phyloP scores from a whole-genome alignment of 1,140 invertebrate genomes.

The Pemphigus obesinymphae region DNA sequence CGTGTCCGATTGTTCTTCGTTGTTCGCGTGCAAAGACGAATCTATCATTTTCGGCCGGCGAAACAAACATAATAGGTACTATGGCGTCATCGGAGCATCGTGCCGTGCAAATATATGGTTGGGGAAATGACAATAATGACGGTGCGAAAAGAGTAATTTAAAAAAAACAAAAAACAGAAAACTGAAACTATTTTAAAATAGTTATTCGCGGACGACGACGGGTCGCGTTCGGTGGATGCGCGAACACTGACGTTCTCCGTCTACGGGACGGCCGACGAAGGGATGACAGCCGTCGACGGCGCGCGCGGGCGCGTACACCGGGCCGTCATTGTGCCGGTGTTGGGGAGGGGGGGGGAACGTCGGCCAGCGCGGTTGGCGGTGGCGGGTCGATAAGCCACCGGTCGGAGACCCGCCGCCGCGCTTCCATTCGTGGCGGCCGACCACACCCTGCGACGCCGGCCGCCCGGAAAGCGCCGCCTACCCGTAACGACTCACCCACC shows the following conservation, averaged over 20 bases:
- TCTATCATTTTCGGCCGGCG: constrained; percentile 32
- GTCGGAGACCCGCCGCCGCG: neutral
- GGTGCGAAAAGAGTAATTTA: neutral
- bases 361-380: neutral
- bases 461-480: neutral
- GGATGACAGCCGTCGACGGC: neutral
- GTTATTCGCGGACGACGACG: neutral
- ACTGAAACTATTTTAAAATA: neutral
- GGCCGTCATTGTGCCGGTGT: neutral
- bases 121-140: too few relatives aligned
- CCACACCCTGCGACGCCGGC: constrained; percentile 8
- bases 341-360: neutral
- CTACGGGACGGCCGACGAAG: neutral
- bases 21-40: constrained; percentile 31
- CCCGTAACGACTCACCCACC: neutral
- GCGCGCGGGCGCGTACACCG: neutral
- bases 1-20: constrained; percentile 31
- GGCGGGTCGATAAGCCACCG: constrained; percentile 1
- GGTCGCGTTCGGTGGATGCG: neutral
- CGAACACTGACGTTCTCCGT: neutral
- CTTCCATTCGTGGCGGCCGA: neutral
- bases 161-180: neutral
- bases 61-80: neutral
- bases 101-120: neutral
- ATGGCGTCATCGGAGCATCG: neutral